Base-by-base conservation (phyloP, 2,797 vertebrate species). In the Miichthys miiuy region DNA sequence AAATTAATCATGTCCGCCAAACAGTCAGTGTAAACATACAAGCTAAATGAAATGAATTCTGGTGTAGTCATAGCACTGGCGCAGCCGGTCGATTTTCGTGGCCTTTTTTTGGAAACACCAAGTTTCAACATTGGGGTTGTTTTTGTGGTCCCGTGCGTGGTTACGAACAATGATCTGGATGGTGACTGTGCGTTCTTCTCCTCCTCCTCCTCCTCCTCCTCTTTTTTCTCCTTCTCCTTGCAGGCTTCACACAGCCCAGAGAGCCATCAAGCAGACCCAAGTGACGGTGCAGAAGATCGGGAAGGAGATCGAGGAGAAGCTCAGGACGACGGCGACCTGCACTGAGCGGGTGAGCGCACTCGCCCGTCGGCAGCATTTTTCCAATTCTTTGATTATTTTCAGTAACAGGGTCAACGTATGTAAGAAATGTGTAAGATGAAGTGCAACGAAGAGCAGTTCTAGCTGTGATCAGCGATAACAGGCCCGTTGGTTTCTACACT, bases 261-360 rank as follows among this genome's bases (percentile, higher is more conserved):
- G 97, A 94, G 98, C 97, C 94, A 99, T 99, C 94, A 99, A 99
- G 93, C 98, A 99, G 96, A 99, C 97, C 93, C 98, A 99, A 94
- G 96, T 98, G 91, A 99, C 97, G 0, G 98, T 99, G 90, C 98
- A 99, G 94, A 99, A 96, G 92, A 97, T 98, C 72, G 98, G 98
- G 85, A 98, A 96, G 89, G 97, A 99, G 95, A 99, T 99, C n/a
- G 98, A 99, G 93, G 98, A 99, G 84, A 99, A 97, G 82, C 95
- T 99, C 54, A 94, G 96, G 91, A 96, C 97, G 64, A 97, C 97
- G 0, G 97, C 97, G 3, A 91, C 96, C 51, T 97, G 96, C 94
- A 99, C 96, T 0, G 96, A 97, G 41, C 95, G 97, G 97, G 98
- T 99, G 92, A 91, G 97, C 54, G 16, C 54, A 7, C 5, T 4